Conservation (phyloP, 2,888 invertebrate species). For the Brachypterus glaber region DNA sequence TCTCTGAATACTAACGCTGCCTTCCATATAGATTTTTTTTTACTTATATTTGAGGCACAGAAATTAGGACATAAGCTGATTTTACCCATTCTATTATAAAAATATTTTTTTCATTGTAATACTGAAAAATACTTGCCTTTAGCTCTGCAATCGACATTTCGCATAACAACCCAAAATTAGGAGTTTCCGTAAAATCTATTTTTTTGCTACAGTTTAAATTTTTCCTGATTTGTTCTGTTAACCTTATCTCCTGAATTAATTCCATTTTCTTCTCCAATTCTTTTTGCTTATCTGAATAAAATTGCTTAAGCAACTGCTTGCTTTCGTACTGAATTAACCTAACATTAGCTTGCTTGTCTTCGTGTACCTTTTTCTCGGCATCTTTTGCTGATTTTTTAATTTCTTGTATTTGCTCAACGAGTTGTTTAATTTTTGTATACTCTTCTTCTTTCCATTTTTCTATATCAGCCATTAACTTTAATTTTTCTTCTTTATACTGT, state of each 20-base stretch:
- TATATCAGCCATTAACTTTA: conserved; percentile 43
- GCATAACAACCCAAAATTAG: conserved; percentile 50
- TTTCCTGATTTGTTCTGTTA: conserved; percentile 33
- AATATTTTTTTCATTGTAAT: too few species aligned
- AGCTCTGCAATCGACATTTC: conserved; percentile 58
- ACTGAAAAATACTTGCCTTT: too few species aligned
- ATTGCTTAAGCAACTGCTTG: conserved; percentile 33
- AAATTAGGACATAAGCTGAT: too few species aligned
- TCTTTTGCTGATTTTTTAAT: conserved; percentile 45
- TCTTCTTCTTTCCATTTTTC: conserved; percentile 45
- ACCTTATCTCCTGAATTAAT: conserved; percentile 39
- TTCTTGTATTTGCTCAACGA: conserved; percentile 42
- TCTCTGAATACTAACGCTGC: too few species aligned
- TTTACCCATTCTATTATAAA: too few species aligned
- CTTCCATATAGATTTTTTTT: too few species aligned
- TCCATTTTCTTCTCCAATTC: conserved; percentile 37
- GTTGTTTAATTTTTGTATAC: conserved; percentile 42
- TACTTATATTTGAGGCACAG: too few species aligned
- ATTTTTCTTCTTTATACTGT: conserved; percentile 44
- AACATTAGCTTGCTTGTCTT: conserved; percentile 45
- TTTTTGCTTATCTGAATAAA: conserved; percentile 31
- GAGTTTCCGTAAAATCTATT: conserved; percentile 50
- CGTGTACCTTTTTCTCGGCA: conserved; percentile 44
- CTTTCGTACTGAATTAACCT: conserved; percentile 45
- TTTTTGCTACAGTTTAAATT: conserved; percentile 38